These are phyloP conservation scores for Pelodiscus sinensis DNA, from an alignment of 2,113 vertebrate species.

Conservation along the genomic window DNA sequence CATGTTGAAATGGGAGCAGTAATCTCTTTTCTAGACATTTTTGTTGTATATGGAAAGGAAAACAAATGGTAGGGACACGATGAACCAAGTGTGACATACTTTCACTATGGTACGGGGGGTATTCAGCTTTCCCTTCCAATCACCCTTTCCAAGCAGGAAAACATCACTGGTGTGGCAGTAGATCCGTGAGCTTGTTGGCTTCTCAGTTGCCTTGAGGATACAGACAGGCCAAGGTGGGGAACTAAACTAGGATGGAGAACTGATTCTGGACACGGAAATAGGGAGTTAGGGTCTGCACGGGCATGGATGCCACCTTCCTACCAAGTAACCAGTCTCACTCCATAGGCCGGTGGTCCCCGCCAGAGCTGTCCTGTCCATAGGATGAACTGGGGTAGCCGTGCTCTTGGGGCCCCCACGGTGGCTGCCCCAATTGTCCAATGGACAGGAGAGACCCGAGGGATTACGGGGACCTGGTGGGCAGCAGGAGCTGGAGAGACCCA, in stretches of 20 bases:
- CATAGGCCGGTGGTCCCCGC: background rate
- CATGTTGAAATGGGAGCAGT: background rate
- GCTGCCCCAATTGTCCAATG: no score
- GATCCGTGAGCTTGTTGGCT: fast-evolving
- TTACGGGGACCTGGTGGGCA: no score
- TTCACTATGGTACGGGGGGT: fast-evolving
- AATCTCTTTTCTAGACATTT: background rate
- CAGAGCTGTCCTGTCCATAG: no score
- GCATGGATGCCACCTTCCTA: fast-evolving
- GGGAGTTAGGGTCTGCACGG: fast-evolving
- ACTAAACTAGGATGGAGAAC: background rate
- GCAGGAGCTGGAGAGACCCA: no score
- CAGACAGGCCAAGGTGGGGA: background rate
- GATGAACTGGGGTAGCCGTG: no score
- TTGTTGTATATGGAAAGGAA: background rate
- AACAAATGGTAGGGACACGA: background rate
- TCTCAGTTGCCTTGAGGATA: background rate
- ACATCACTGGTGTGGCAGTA: fast-evolving
- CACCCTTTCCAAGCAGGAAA: fast-evolving
- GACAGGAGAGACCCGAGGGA: no score
- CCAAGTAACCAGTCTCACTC: background rate
- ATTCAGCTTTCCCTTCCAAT: background rate
- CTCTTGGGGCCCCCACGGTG: no score
- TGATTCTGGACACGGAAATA: fast-evolving
- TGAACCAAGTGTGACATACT: fast-evolving